phyloP scores from a whole-genome alignment of 2,113 vertebrate species.

The Chaetodon auriga region DNA sequence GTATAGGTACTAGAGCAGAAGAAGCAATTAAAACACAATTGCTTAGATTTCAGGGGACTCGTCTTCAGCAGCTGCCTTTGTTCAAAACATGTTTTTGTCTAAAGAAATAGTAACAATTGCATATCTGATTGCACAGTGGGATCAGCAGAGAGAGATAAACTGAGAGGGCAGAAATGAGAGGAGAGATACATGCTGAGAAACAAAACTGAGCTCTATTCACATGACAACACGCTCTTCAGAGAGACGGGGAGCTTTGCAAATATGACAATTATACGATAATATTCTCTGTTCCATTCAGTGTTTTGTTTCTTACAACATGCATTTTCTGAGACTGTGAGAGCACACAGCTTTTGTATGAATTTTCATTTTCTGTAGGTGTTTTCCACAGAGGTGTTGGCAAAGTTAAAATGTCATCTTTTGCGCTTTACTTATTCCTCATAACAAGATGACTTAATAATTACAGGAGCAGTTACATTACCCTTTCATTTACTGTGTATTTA shows the following conservation, averaged over 20 bases:
- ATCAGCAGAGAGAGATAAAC: conserved; percentile 56
- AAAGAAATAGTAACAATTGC: conserved; percentile 66
- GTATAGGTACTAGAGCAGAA: conserved; percentile 62
- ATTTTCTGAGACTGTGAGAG: neutral
- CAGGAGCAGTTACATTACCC: neutral
- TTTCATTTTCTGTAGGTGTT: neutral
- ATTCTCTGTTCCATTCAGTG: conserved; percentile 33
- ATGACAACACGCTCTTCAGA: conserved; percentile 58
- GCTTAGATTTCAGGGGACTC: conserved; percentile 81
- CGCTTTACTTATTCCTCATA: neutral
- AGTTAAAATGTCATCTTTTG: neutral
- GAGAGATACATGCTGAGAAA: conserved; percentile 60
- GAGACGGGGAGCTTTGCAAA: conserved; percentile 56
- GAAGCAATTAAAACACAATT: conserved; percentile 86
- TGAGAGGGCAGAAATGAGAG: conserved; percentile 62
- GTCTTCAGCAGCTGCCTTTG: conserved; percentile 35
- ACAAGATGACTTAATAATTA: neutral
- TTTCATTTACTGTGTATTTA: neutral
- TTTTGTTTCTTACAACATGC: conserved; percentile 14
- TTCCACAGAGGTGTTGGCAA: neutral
- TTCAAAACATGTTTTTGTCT: conserved; percentile 65
- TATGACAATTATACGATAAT: conserved; percentile 46
- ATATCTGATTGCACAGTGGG: conserved; percentile 68
- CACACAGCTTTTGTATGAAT: neutral
- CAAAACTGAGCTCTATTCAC: conserved; percentile 59